Base-by-base conservation (phyloP, 2,797 vertebrate species). In the Crocodylus rhombifer region DNA sequence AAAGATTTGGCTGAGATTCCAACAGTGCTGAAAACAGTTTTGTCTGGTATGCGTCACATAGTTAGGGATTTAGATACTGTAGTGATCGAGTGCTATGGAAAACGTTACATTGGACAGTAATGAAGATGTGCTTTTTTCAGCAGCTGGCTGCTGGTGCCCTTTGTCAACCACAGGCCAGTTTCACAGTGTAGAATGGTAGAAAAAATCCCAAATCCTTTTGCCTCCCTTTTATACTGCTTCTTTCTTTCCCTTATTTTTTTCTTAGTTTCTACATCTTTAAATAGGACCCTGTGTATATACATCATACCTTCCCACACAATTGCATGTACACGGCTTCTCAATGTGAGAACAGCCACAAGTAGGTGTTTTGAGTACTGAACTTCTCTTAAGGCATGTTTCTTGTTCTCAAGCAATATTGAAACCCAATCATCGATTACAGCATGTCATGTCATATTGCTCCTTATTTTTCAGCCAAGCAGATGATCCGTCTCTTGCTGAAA, bases 401-500 rank as follows among this genome's bases (percentile, higher is more conserved):
- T 93, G 58, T 77, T 92, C 63, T 90, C 20, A 16, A 30, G 28
- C 57, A 86, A 4, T 86, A 73, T 86, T 87, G 83, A 69, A 89
- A 42, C 2, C 1, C 64, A 82, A 77, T 17, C 56, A 26, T 26
- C 65, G 36, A 17, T 61, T 87, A 57, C 82, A 94, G 6, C 77
- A 7, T 74, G 82, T 64, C 21, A 5, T 83, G 42, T 93, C 87
- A 63, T 30, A 30, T 30, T 30, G 30, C 30, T 94, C 77, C 56
- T 84, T 95, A 51, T 92, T 90, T 96, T 95, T 28, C 96, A 99
- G 99, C 98, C 86, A 99, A 99, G 97, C 98, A 99, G 90, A 94
- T 99, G 97, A 99, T 99, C 97, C 98, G 99, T 87, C 98, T 98
- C 84, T 98, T 99, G 25, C 97, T 99, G 96, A 99, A 99, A 98